These are phyloP conservation scores for Rhodophaea formosa DNA, from an alignment of 2,888 invertebrate species.

Conservation along the genomic window DNA sequence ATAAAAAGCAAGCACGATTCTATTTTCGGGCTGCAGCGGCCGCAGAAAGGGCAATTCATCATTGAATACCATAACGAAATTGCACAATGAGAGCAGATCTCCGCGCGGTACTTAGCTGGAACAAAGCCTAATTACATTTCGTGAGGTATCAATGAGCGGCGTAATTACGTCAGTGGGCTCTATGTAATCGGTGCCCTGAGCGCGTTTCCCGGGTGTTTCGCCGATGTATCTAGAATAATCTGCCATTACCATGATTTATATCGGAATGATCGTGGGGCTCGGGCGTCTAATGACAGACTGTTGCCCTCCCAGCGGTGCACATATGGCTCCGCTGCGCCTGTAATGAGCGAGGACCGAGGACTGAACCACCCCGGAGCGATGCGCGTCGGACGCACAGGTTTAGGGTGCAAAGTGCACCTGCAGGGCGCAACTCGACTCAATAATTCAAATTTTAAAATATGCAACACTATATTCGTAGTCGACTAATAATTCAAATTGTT, in stretches of 20 bases:
- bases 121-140: conserved; percentile 75
- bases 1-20: conserved; percentile 3
- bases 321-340: conserved; percentile 52
- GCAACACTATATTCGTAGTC: conserved; percentile 18
- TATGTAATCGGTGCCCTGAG: conserved; percentile 67
- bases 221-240: conserved; percentile 73
- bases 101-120: conserved; percentile 59
- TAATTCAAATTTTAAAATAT: conserved; percentile 19
- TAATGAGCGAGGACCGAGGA: conserved; percentile 46
- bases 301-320: conserved; percentile 54
- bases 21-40: conserved; percentile 11
- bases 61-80: conserved; percentile 62
- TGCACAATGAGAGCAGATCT: conserved; percentile 57
- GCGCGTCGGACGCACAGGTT: conserved; percentile 22
- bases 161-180: conserved; percentile 71
- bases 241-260: conserved; percentile 79
- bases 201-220: conserved; percentile 72
- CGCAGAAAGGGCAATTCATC: conserved; percentile 39
- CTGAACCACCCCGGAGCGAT: conserved; percentile 36
- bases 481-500: conserved; percentile 16
- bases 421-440: conserved; percentile 22
- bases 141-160: conserved; percentile 75
- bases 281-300: conserved; percentile 69
- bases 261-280: conserved; percentile 66
- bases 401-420: conserved; percentile 36